Base-by-base conservation (phyloP, 2,888 invertebrate species). In the Oeneis ivallda region DNA sequence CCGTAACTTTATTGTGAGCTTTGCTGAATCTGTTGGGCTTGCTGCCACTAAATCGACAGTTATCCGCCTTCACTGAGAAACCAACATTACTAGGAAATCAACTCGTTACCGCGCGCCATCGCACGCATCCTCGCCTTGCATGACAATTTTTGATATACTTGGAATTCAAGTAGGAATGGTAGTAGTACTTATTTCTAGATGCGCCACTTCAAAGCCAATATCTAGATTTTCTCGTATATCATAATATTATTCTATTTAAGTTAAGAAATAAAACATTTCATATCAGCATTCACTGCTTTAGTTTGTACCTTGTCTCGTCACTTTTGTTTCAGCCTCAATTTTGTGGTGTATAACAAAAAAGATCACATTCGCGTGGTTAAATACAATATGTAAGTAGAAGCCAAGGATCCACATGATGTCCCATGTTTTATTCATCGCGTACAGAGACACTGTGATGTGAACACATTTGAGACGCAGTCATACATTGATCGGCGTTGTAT, bases 1-100 rank as follows among this genome's bases (percentile, higher is more conserved):
- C 81, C 82, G 83, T 86, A 87, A 89, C 86, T 90, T 86, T 86
- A 87, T 87, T 86, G 86, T 84, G 78, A 79, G 84, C 83, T 83
- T 84, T 82, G 79, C 76, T 76, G 80, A 80, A 76, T 81, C 82
- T 81, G 81, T 77, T 82, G 79, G 75, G 62, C 67, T 77, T 75
- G 78, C 79, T 81, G 74, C 75, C 75, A 74, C 78, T 79, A 77
- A 80, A 80, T 78, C 77, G 78, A 75, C 78, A 76, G 74, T 77
- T 74, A 74, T 83, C 80, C 80, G 61, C 69, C 57, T 67, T 58
- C 64, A 67, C 45, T 65, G 67, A 43, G 37, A 50, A 45, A 59
- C 65, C 45, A 43, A 67, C 64, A 63, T 66, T 53, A 64, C 50
- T 65, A 63, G 60, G 52, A 64, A 66, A 56, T 65, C 39, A 32